phyloP scores from a whole-genome alignment of 2,797 vertebrate genomes.

The Oryzias sinensis region DNA sequence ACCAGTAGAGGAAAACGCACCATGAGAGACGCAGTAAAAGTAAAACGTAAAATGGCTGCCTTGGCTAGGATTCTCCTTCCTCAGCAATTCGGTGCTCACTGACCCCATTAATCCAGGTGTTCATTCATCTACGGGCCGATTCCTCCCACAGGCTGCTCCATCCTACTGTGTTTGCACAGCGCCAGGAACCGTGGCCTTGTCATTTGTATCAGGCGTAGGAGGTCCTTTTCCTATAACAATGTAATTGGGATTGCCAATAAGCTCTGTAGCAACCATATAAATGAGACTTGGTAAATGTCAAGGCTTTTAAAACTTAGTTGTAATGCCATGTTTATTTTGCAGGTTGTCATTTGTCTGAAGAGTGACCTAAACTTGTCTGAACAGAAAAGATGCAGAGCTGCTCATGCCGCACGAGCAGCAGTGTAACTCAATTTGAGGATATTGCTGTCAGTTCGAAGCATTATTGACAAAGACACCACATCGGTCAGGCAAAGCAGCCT shows the following conservation, averaged over 20 bases:
- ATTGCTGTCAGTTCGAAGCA: conserved; percentile 44
- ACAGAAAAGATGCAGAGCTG: conserved; percentile 31
- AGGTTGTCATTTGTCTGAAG: conserved; percentile 64
- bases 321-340: conserved; percentile 68
- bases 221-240: conserved; percentile 9
- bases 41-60: conserved; percentile 67
- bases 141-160: conserved; percentile 59
- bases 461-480: conserved; percentile 43
- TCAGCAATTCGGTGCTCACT: conserved; percentile 70
- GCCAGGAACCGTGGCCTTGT: conserved; percentile 17
- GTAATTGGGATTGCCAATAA: conserved; percentile 54
- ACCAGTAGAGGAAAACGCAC: conserved; percentile 60
- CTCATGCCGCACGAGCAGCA: conserved; percentile 36
- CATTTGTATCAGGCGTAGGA: conserved; percentile 45
- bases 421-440: conserved; percentile 53
- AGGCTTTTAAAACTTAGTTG: conserved; percentile 66
- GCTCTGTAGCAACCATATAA: conserved; percentile 61
- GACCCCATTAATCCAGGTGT: conserved; percentile 77
- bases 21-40: conserved; percentile 61
- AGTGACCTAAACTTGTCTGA: conserved; percentile 46
- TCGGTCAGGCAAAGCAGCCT: conserved; percentile 30
- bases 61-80: conserved; percentile 68
- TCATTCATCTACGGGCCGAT: conserved; percentile 72
- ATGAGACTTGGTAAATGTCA: conserved; percentile 73
- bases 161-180: conserved; percentile 48